Conservation (phyloP, 1,140 invertebrate genomes). For the Ceratina calcarata region DNA sequence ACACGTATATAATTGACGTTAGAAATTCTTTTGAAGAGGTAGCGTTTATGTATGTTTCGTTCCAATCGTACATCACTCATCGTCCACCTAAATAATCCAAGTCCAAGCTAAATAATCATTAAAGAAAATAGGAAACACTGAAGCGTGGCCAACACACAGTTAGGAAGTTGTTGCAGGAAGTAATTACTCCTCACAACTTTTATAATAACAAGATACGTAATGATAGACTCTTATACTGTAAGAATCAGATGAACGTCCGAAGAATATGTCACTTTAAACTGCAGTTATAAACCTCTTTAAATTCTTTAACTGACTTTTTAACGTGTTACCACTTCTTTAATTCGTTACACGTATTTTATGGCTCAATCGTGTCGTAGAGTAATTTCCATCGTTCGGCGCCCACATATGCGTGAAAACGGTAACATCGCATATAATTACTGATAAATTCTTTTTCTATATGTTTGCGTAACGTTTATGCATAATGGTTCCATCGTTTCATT, state of each 20-base stretch:
- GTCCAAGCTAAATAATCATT: too few species aligned
- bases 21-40: too few species aligned
- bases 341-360: conserved; percentile 1
- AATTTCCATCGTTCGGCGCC: conserved; percentile 8
- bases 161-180: too few species aligned
- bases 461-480: conserved; percentile 1
- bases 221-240: neutral
- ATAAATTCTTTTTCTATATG: conserved; percentile 1
- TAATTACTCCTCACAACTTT: neutral
- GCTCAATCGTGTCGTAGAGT: neutral
- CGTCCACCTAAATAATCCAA: too few species aligned
- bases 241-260: neutral
- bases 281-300: neutral
- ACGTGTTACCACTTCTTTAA: neutral
- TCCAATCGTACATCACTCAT: too few species aligned
- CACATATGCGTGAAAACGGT: conserved; percentile 22
- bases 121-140: too few species aligned
- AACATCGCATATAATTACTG: conserved; percentile 7
- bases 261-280: neutral
- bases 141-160: too few species aligned
- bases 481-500: neutral
- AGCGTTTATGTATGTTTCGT: too few species aligned
- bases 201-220: neutral
- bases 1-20: too few species aligned
- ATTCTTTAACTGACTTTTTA: neutral